These are phyloP conservation scores for Molossus molossus DNA, from an alignment of 2,797 vertebrate species.

Conservation along the genomic window DNA sequence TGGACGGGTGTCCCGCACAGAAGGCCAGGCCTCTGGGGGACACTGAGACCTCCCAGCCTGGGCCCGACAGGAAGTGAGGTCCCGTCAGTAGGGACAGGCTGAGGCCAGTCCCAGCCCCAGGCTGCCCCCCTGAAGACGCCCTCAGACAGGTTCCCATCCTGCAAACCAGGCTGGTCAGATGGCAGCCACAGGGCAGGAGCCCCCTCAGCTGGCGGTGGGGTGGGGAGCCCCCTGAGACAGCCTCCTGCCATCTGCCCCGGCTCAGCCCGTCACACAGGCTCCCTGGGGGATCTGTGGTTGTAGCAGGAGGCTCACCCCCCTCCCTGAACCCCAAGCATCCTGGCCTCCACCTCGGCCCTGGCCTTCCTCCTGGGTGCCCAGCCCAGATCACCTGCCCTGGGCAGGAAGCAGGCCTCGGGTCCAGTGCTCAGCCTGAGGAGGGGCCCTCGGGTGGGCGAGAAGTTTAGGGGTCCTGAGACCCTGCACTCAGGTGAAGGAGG, in stretches of 20 bases:
- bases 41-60: background rate
- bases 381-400: background rate
- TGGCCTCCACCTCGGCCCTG: background rate
- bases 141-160: background rate
- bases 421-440: too few species aligned
- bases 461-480: too few species aligned
- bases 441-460: too few species aligned
- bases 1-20: background rate
- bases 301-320: background rate
- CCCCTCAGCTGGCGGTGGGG: accelerated
- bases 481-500: too few species aligned
- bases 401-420: background rate
- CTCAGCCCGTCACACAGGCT: background rate
- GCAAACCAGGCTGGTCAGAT: background rate
- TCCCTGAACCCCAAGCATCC: too few species aligned
- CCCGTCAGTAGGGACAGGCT: accelerated
- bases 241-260: background rate
- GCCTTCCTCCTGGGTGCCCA: background rate
- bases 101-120: background rate
- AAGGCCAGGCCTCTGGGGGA: background rate
- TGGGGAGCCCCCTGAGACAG: background rate
- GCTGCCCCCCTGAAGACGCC: background rate
- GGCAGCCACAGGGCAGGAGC: background rate
- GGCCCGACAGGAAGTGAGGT: background rate
- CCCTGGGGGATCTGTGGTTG: too few species aligned